These are phyloP conservation scores for Lysiphlebus fabarum DNA, from an alignment of 1,140 invertebrate genomes.

Conservation along the genomic window DNA sequence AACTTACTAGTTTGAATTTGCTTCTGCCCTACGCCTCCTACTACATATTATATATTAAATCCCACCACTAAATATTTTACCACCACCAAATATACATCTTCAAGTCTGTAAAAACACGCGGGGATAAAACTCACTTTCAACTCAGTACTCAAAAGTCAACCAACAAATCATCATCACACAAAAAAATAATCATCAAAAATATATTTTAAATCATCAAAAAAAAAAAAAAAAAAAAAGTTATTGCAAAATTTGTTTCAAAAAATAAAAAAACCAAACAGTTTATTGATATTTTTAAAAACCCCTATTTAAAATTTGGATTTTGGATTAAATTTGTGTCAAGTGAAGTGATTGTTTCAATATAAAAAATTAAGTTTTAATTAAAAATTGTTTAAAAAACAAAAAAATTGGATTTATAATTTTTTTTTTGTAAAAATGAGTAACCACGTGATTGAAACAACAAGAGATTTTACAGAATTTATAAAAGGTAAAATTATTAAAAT, in stretches of 20 bases:
- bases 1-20: slow-evolving; percentile 1
- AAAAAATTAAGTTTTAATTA: too few species aligned
- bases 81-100: not conserved
- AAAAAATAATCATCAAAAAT: too few species aligned
- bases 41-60: not conserved
- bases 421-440: slow-evolving; percentile 34
- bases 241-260: too few species aligned
- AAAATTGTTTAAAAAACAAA: too few species aligned
- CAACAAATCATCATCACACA: not conserved
- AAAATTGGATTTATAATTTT: slow-evolving; percentile 23
- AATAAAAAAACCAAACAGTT: too few species aligned
- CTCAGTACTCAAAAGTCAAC: slow-evolving; percentile 7
- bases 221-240: too few species aligned
- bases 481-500: too few species aligned
- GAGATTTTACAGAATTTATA: slow-evolving; percentile 40
- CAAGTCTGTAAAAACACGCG: not conserved
- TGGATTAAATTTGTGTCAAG: too few species aligned
- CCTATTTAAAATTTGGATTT: too few species aligned
- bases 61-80: not conserved
- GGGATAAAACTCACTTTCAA: not conserved
- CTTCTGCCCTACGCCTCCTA: slow-evolving; percentile 20
- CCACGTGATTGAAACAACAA: slow-evolving; percentile 42
- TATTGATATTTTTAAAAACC: too few species aligned
- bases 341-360: too few species aligned
- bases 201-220: too few species aligned